Base-by-base conservation (phyloP, 92 coral and sea anemone species). In the Porites rus region DNA sequence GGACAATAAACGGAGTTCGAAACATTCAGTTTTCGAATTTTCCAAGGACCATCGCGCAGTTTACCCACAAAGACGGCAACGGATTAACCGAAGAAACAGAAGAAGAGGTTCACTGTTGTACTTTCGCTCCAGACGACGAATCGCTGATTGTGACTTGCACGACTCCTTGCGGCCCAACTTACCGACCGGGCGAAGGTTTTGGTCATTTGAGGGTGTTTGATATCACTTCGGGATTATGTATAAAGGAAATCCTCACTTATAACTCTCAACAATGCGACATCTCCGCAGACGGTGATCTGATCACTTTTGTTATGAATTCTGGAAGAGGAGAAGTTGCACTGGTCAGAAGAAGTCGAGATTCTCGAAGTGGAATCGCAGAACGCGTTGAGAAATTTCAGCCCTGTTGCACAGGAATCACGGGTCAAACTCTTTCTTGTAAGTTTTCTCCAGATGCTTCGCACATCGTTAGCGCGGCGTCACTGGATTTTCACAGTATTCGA, bases 221-320 rank as follows among this genome's bases (percentile, higher is more conserved):
- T 62, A 84, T 94, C 74, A 89, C 90, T 46, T 75, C 89, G 18
- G 84, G 88, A 17, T 74, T 53, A 16, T 92, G 96, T 67, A 93
- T 76, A 72, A 94, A 91, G 87, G 96, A 94, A 79, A 88, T 94
- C 74, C 91, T 93, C 74, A 94, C 98, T 7, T 92, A 93, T 76
- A 86, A 93, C 80, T 94, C 98, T 13, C 93, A 93, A 83, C 96
- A 93, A 76, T 94, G 98, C 66, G 98, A 94, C 69, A 94, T 94
- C 73, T 94, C 98, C 16, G 78, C 96, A 3, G 98, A 94, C 81
- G 98, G 98, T 8, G 93, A 94, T 73, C 77, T 90, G 31, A 91
- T 94, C 71, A 87, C 98, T 52, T 94, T 94, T 72, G 90, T 94
- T n/a, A 89, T 89, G 75, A 94, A 94, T 66, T 90, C 91, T 4